Conservation (phyloP, 2,113 vertebrate genomes). For the Oreocharis arfaki region DNA sequence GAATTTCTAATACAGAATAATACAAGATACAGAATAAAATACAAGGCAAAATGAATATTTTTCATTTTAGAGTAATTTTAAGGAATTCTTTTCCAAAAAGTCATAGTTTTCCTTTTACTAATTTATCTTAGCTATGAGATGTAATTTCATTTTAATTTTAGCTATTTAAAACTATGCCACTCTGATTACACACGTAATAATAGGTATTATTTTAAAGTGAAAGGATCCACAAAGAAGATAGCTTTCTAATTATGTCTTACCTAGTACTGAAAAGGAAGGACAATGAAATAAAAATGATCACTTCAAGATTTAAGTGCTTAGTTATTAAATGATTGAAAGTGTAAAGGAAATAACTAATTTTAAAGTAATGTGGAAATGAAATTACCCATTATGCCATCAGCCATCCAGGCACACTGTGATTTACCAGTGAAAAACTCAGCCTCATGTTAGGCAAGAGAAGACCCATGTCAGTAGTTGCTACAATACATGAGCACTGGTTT, state of each 20-base stretch:
- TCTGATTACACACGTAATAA: not conserved
- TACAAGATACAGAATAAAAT: not conserved
- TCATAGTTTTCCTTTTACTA: not conserved
- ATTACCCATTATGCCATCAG: not conserved
- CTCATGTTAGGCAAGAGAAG: not conserved
- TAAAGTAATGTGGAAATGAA: slow-evolving; percentile 32
- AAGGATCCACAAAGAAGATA: not conserved
- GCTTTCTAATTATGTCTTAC: not conserved
- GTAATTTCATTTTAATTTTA: not conserved
- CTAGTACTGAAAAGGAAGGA: not conserved
- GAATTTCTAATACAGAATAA: not conserved
- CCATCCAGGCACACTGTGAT: not conserved
- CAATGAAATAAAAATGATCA: not conserved
- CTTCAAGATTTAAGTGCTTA: not conserved
- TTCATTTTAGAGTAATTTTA: not conserved
- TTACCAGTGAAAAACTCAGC: slow-evolving; percentile 29
- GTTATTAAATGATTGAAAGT: slow-evolving; percentile 25
- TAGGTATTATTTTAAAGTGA: not conserved
- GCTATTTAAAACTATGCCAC: not conserved
- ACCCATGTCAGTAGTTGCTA: not conserved
- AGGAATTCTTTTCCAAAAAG: not conserved
- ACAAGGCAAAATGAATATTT: not conserved
- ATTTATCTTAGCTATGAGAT: not conserved
- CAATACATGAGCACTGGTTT: not conserved
- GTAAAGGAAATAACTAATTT: slow-evolving; percentile 38